phyloP scores from a whole-genome alignment of 53 echinoderm and acorn worm genomes.

The Henricia sp. region DNA sequence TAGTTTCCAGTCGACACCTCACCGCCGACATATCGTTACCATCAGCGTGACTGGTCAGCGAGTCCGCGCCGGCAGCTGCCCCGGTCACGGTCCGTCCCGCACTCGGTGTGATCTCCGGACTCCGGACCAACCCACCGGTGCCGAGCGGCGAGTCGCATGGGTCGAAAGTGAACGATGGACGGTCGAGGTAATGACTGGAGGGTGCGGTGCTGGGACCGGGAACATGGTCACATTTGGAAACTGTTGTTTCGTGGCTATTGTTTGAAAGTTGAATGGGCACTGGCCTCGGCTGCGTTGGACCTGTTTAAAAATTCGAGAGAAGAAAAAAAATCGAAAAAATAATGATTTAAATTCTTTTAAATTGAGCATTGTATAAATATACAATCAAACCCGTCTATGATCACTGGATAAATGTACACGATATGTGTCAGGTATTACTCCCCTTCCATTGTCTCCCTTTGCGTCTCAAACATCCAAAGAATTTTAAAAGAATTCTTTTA shows the following conservation, averaged over 20 bases:
- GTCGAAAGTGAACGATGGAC: slow-evolving; percentile 31
- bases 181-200: neutral
- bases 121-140: slow-evolving; percentile 1
- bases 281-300: neutral
- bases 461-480: too few relatives aligned
- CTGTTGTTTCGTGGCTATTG: neutral
- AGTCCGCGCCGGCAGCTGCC: neutral
- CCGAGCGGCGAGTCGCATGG: slow-evolving; percentile 3
- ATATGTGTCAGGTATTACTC: too few relatives aligned
- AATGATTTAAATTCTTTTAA: too few relatives aligned
- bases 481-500: too few relatives aligned
- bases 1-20: slow-evolving; percentile 83
- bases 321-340: neutral
- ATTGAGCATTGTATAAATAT: too few relatives aligned
- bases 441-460: too few relatives aligned
- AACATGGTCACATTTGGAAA: neutral
- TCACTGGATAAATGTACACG: too few relatives aligned
- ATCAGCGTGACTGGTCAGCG: neutral
- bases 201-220: neutral
- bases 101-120: neutral
- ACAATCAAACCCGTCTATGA: too few relatives aligned
- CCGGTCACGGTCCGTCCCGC: neutral
- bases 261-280: neutral
- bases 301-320: slow-evolving; percentile 18
- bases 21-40: slow-evolving; percentile 75